phyloP scores from a whole-genome alignment of 2,113 vertebrate genomes.

The Lasiurus cinereus region DNA sequence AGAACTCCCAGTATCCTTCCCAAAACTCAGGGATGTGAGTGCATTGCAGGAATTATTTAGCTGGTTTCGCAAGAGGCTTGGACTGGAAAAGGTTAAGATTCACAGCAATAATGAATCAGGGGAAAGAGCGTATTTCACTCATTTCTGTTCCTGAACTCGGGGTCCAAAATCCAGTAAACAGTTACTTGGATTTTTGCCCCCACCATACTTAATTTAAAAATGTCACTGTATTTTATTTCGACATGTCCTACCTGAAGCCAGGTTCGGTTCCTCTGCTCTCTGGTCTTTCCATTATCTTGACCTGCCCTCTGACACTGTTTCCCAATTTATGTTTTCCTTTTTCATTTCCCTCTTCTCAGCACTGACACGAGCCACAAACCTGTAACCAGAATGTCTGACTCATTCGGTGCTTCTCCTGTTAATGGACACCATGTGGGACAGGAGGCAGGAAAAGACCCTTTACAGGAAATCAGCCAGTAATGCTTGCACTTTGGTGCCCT shows the following conservation, averaged over 20 bases:
- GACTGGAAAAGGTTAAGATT: constrained; percentile 46
- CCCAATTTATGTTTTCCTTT: constrained; percentile 76
- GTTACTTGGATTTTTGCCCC: background rate
- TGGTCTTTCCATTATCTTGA: constrained; percentile 65
- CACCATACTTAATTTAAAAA: background rate
- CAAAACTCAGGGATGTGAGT: constrained; percentile 51
- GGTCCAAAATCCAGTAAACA: background rate
- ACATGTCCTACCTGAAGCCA: constrained; percentile 75
- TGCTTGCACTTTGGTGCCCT: constrained; percentile 73
- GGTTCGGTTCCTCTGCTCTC: constrained; percentile 73
- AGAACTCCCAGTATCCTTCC: background rate
- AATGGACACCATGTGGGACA: constrained; percentile 73
- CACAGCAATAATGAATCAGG: constrained; percentile 18
- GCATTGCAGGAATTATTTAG: constrained; percentile 6
- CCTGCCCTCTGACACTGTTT: constrained; percentile 76
- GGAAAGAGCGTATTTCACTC: background rate
- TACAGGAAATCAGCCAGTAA: constrained; percentile 71
- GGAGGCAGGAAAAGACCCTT: constrained; percentile 67
- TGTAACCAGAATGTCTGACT: constrained; percentile 75
- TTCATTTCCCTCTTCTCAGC: constrained; percentile 72
- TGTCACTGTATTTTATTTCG: constrained; percentile 7
- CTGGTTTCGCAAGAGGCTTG: constrained; percentile 35
- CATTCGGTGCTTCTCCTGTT: constrained; percentile 63
- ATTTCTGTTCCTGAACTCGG: constrained; percentile 44
- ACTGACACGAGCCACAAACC: constrained; percentile 69